Evolutionary conservation across 64 coral and sea anemone species (phyloP), one percentile per base, ranked within the genome.

Genomic region (Montipora sp.): DNA sequence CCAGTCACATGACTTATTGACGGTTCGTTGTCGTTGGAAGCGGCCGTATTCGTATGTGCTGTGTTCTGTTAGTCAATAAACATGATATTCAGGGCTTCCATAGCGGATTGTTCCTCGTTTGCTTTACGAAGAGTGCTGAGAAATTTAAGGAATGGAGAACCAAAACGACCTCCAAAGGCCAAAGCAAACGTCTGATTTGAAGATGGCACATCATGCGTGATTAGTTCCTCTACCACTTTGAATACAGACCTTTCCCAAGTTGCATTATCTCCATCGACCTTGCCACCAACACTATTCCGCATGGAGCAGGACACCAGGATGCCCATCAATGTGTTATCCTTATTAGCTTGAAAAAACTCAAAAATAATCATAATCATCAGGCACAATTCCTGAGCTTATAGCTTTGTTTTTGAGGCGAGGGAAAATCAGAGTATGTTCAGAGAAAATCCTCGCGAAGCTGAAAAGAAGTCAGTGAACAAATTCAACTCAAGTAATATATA

Each of bases 221-320:
- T 91, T 9, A 90, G 8, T 7, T 61, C 19, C 13, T 90, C 89
- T 10, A 90, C 27, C 36, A 80, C 89, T 50, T 81, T 22, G 23
- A 91, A 91, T 13, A 91, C 53, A 15, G 90, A 92, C 0, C 59
- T 66, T 8, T 24, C 71, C 90, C 90, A 92, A 7, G 0, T 18
- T 4, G 72, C 80, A 13, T 49, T 50, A 77, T 84, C 55, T 48
- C 75, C 47, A 21, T 92, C 50, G 0, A 59, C 3, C 11, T 67
- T 10, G 1, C 19, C 50, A 14, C 71, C 80, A 12, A 84, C 72
- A 50, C 59, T 92, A 3, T 1, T 3, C 47, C 20, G 13, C 90
- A 92, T 92, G 14, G 90, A 92, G 19, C 21, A 48, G 27, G 90
- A 92, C 6, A 85, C 21, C 15, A 92, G 12, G 5, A 92, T 72